Conservation (phyloP, 2,888 invertebrate species). For the Cistogaster globosa region DNA sequence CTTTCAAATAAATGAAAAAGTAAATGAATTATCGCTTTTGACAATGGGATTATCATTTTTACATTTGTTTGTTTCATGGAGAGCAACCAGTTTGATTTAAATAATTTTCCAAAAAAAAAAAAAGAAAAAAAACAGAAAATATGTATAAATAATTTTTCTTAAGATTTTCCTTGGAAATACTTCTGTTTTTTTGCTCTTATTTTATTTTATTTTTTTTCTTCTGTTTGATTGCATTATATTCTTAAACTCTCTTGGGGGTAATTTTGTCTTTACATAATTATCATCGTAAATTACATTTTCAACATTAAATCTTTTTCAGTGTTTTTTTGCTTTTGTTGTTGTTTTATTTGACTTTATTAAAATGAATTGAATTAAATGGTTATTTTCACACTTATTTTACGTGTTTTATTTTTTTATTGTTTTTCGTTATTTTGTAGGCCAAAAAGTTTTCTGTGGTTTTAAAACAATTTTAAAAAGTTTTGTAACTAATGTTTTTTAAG, state of each 20-base stretch:
- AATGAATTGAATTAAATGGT: conserved; percentile 80
- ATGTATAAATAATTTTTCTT: conserved; percentile 9
- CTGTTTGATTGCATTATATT: conserved; percentile 16
- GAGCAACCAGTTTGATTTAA: conserved; percentile 53
- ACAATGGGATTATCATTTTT: conserved; percentile 83
- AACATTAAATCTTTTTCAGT: conserved; percentile 65
- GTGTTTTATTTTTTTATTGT: conserved; percentile 40
- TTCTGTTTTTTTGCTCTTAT: not conserved
- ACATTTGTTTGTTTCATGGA: conserved; percentile 75
- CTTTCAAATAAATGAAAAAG: conserved; percentile 28
- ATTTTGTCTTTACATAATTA: conserved; percentile 80
- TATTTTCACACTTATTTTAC: conserved; percentile 71
- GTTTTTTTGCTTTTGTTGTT: conserved; percentile 37
- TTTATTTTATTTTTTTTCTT: conserved; percentile 19
- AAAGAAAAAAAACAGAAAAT: not conserved
- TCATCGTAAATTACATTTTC: conserved; percentile 80
- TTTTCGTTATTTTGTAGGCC: conserved; percentile 48
- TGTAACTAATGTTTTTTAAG: conserved; percentile 11
- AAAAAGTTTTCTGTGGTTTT: conserved; percentile 48
- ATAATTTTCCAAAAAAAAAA: conserved; percentile 46
- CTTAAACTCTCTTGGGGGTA: conserved; percentile 78
- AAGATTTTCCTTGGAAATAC: conserved; percentile 6
- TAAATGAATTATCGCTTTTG: conserved; percentile 81
- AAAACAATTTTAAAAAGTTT: conserved; percentile 45
- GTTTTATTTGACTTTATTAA: conserved; percentile 76